Conservation (phyloP, 1,140 invertebrate genomes). For the Chlorops oryzae region DNA sequence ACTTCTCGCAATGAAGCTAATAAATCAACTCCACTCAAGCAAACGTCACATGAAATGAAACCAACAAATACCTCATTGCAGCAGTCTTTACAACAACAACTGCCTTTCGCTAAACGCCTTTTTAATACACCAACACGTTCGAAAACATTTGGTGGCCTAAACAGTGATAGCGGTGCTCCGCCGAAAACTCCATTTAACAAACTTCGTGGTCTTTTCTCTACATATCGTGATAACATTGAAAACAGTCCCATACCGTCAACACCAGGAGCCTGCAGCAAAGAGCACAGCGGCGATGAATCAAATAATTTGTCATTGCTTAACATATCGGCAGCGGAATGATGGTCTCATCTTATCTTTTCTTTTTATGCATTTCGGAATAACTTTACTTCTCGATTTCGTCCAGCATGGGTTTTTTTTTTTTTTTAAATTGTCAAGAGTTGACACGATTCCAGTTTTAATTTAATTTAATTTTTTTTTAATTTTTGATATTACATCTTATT, state of each 20-base stretch:
- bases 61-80: neutral
- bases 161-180: neutral
- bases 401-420: too few relatives aligned
- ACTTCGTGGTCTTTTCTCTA: slow-evolving; percentile 9
- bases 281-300: too few relatives aligned
- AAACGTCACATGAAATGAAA: neutral
- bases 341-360: neutral
- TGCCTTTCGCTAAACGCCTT: slow-evolving; percentile 11
- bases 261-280: neutral
- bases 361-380: neutral
- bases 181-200: slow-evolving; percentile 6
- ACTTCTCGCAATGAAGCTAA: neutral
- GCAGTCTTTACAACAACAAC: slow-evolving; percentile 4
- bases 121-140: slow-evolving; percentile 7
- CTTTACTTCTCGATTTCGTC: too few relatives aligned
- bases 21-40: neutral
- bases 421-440: too few relatives aligned
- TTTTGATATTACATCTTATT: too few relatives aligned
- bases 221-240: slow-evolving; percentile 7
- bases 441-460: too few relatives aligned
- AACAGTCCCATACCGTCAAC: neutral
- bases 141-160: neutral
- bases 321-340: slow-evolving; percentile 2
- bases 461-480: too few relatives aligned
- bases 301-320: slow-evolving; percentile 6